A percentile compares a stretch with the other conserved stretches of the same genome.
phyloP scores from a whole-genome alignment of 2,888 invertebrate genomes.

The Aromia moschata region DNA sequence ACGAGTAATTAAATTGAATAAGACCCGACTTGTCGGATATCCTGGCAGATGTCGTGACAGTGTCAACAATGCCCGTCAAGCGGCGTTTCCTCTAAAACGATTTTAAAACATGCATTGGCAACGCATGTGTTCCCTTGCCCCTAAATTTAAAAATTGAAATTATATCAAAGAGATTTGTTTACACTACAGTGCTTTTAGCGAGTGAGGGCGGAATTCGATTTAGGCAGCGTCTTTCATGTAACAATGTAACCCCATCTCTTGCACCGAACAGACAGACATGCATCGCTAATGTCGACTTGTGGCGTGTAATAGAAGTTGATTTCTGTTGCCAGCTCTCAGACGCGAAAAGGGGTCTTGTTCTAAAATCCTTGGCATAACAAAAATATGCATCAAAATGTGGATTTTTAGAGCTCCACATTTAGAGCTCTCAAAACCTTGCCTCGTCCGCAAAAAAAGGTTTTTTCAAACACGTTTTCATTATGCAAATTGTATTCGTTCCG shows the following conservation, averaged over 20 bases:
- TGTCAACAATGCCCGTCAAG: constrained; percentile 59
- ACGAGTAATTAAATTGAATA: constrained; percentile 62
- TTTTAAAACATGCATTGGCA: constrained; percentile 55
- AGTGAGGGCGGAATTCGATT: constrained; percentile 61
- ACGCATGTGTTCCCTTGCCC: constrained; percentile 51
- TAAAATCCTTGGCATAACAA: no score
- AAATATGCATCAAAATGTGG: no score
- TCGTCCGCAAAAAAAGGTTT: no score
- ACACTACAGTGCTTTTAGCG: constrained; percentile 60
- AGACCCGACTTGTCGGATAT: constrained; percentile 59
- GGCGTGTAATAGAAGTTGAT: constrained; percentile 23
- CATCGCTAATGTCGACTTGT: constrained; percentile 56
- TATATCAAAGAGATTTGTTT: constrained; percentile 63
- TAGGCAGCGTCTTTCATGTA: constrained; percentile 50
- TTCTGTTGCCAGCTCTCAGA: no score
- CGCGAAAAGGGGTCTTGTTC: no score
- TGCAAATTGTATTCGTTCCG: no score
- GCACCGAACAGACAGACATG: constrained; percentile 50
- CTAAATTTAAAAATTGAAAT: constrained; percentile 61
- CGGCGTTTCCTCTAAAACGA: constrained; percentile 60
- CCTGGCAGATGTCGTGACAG: constrained; percentile 62
- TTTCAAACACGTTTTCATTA: no score
- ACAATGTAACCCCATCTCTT: constrained; percentile 59
- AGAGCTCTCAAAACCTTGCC: no score
- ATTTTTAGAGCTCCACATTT: no score